Conservation (phyloP, 2,113 vertebrate species). For the Gopherus flavomarginatus region DNA sequence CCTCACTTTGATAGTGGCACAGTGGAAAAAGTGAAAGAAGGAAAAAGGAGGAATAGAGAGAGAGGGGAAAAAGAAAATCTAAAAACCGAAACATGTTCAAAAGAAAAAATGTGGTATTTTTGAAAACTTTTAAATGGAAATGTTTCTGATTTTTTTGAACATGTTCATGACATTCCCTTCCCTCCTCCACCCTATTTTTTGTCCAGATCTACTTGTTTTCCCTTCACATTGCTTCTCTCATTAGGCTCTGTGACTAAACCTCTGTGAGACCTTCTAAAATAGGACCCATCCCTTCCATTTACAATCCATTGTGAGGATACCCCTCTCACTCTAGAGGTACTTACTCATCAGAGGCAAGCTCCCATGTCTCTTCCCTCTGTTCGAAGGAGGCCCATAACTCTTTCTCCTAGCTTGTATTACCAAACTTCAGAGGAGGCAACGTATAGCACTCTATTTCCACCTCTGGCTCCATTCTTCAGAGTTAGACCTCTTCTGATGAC, state of each 20-base stretch:
- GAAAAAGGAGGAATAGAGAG: background rate
- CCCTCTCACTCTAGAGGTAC: background rate
- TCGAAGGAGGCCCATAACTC: background rate
- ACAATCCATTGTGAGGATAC: background rate
- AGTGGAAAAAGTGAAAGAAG: background rate
- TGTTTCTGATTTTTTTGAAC: background rate
- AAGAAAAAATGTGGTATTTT: accelerated
- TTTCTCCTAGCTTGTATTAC: constrained; percentile 3
- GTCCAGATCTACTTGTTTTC: background rate
- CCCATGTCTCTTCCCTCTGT: background rate
- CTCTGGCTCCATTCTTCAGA: background rate
- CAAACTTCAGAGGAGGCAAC: background rate
- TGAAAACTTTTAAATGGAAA: background rate
- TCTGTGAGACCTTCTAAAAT: background rate
- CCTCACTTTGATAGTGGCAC: background rate
- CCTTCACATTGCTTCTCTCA: background rate
- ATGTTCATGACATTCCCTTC: background rate
- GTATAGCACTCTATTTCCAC: background rate
- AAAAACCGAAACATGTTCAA: background rate
- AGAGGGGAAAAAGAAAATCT: background rate
- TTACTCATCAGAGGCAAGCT: background rate
- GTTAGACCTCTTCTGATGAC: background rate
- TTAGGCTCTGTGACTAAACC: background rate
- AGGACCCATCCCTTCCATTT: background rate
- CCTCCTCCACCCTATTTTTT: background rate